phyloP scores from a whole-genome alignment of 2,797 vertebrate genomes.

The Eleutherodactylus coqui region DNA sequence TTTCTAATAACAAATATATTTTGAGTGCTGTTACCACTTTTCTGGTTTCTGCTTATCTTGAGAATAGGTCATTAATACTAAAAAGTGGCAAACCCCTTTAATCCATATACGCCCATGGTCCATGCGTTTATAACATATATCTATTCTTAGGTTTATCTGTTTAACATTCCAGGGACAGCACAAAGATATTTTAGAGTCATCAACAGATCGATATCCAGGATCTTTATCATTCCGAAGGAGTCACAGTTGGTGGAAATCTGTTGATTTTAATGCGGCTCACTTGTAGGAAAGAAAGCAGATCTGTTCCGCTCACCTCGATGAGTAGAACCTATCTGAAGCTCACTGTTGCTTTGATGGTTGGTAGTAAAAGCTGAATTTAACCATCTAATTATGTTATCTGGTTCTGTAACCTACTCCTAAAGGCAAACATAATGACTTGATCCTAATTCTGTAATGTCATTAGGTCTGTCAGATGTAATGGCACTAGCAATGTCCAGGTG shows the following conservation, averaged over 20 bases:
- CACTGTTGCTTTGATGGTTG: background rate
- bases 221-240: background rate
- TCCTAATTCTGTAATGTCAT: background rate
- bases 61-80: too few relatives aligned
- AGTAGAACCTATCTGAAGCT: background rate
- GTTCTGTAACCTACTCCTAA: background rate
- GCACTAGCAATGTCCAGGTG: background rate
- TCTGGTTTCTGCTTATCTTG: too few relatives aligned
- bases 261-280: background rate
- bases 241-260: background rate
- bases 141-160: background rate
- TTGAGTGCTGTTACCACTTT: too few relatives aligned
- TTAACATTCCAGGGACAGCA: background rate
- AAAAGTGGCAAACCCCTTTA: too few relatives aligned
- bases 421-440: background rate
- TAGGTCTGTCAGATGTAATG: background rate
- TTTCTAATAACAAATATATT: too few relatives aligned
- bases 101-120: too few relatives aligned
- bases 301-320: background rate
- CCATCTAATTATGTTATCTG: background rate
- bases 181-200: background rate
- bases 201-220: background rate
- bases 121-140: background rate
- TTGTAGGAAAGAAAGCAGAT: background rate
- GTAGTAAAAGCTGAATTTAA: background rate